These are phyloP conservation scores for Lutjanus campechanus DNA, from an alignment of 2,797 vertebrate genomes.

Conservation along the genomic window DNA sequence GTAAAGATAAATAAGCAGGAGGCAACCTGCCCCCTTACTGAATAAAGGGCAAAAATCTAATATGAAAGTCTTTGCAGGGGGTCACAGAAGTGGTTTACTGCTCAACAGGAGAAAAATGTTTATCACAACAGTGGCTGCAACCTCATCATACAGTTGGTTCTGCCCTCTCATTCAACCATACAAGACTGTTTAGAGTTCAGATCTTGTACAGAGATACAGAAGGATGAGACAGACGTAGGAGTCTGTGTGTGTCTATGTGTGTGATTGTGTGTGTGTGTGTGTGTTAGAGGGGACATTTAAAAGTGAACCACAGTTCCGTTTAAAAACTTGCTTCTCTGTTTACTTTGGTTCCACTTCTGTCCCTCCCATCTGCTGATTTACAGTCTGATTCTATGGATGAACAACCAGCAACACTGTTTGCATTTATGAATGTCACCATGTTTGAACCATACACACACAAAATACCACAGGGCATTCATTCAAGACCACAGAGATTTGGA, in stretches of 20 bases:
- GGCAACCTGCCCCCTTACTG: not conserved
- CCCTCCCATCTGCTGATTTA: not conserved
- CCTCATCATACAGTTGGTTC: slow-evolving; percentile 18
- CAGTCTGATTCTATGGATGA: slow-evolving; percentile 29
- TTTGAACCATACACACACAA: slow-evolving; percentile 26
- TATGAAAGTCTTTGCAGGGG: slow-evolving; percentile 15
- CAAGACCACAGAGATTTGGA: not conserved
- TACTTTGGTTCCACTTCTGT: slow-evolving; percentile 31
- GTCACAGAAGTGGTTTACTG: slow-evolving; percentile 8
- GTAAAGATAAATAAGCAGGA: not conserved
- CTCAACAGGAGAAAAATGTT: slow-evolving; percentile 35
- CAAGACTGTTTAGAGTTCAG: slow-evolving; percentile 58
- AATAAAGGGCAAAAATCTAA: not conserved
- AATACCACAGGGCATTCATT: slow-evolving; percentile 19
- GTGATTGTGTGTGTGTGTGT: not conserved
- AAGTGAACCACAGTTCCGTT: slow-evolving; percentile 13
- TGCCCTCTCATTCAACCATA: slow-evolving; percentile 63
- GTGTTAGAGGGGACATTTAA: slow-evolving; percentile 1
- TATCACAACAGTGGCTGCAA: slow-evolving; percentile 1
- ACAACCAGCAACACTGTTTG: slow-evolving; percentile 10
- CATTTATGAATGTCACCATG: slow-evolving; percentile 17
- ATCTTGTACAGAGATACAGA: slow-evolving; percentile 56
- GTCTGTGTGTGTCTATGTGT: not conserved
- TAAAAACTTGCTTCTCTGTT: slow-evolving; percentile 33
- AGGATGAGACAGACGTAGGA: slow-evolving; percentile 30